Evolutionary conservation across 30 jellyfish, hydroid and myxozoan genomes (phyloP).

Genomic region (Aurelia coerulea): DNA sequence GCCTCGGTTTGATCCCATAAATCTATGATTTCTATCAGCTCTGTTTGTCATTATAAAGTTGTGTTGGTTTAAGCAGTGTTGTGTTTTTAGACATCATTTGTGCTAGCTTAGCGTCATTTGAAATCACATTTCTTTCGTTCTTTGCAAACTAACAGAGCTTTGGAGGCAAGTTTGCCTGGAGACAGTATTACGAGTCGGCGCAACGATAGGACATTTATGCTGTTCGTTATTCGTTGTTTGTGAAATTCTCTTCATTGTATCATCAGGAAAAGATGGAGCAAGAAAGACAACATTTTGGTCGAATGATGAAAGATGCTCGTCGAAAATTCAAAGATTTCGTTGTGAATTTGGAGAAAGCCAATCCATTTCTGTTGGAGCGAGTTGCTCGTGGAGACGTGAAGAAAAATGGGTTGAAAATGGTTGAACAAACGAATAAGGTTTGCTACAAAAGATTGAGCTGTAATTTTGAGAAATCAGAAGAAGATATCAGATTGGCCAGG

Average conservation of each 20-base stretch:
- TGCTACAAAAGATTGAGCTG: constrained; percentile 42
- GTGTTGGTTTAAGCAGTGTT: not conserved
- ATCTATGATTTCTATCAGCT: not conserved
- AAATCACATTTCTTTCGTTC: too few relatives aligned
- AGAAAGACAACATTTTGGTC: constrained; percentile 57
- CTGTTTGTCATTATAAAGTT: not conserved
- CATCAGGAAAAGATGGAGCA: constrained; percentile 72
- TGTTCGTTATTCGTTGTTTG: too few relatives aligned
- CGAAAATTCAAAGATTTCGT: constrained; percentile 48
- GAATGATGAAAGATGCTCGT: constrained; percentile 72
- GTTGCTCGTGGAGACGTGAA: constrained; percentile 25
- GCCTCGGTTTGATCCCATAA: not conserved
- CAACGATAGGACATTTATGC: too few relatives aligned
- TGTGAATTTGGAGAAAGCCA: constrained; percentile 40
- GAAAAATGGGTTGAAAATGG: not conserved
- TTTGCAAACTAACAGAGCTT: too few relatives aligned
- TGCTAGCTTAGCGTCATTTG: too few relatives aligned
- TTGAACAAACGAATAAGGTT: constrained; percentile 8
- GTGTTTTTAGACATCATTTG: not conserved
- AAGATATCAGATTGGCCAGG: constrained; percentile 1
- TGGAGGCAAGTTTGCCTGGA: too few relatives aligned
- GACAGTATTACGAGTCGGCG: too few relatives aligned
- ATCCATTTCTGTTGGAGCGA: constrained; percentile 47
- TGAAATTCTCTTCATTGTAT: too few relatives aligned
- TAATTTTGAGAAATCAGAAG: constrained; percentile 29